phyloP scores from a whole-genome alignment of 2,888 invertebrate genomes.

The Daptonema setosum region DNA sequence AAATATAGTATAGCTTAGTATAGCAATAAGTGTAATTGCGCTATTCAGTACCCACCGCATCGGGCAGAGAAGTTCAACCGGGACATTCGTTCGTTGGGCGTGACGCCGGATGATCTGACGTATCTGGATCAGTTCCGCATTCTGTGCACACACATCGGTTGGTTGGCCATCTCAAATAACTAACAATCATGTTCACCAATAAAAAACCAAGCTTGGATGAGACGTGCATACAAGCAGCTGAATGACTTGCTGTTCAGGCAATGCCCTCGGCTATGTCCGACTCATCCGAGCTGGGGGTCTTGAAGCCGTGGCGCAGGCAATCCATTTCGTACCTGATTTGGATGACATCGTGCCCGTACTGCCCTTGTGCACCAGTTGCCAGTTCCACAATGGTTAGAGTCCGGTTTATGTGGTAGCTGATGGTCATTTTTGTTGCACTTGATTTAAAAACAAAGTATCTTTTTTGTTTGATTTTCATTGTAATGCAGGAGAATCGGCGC shows the following conservation, averaged over 20 bases:
- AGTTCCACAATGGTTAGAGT: too few species aligned
- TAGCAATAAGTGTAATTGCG: neutral
- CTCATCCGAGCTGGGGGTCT: slow-evolving; percentile 77
- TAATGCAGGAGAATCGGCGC: too few species aligned
- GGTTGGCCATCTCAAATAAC: slow-evolving; percentile 9
- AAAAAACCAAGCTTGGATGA: too few species aligned
- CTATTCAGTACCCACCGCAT: slow-evolving; percentile 48
- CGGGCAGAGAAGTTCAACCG: slow-evolving; percentile 78
- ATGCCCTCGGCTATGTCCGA: slow-evolving; percentile 83
- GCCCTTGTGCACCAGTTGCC: too few species aligned
- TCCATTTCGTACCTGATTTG: slow-evolving; percentile 63
- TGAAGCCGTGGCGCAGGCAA: slow-evolving; percentile 70
- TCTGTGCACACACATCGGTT: slow-evolving; percentile 73
- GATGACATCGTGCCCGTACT: slow-evolving; percentile 32
- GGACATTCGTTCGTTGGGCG: slow-evolving; percentile 62
- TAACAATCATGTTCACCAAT: too few species aligned
- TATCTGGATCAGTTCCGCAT: slow-evolving; percentile 78
- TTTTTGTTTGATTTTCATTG: too few species aligned
- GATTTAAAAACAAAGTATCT: too few species aligned
- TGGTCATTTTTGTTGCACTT: too few species aligned
- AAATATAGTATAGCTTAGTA: neutral
- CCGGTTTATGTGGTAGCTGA: too few species aligned
- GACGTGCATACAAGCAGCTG: too few species aligned
- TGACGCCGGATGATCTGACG: slow-evolving; percentile 56
- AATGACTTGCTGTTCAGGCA: slow-evolving; percentile 37